These are phyloP conservation scores for Gyps fulvus DNA, from an alignment of 2,113 vertebrate species.

Conservation along the genomic window DNA sequence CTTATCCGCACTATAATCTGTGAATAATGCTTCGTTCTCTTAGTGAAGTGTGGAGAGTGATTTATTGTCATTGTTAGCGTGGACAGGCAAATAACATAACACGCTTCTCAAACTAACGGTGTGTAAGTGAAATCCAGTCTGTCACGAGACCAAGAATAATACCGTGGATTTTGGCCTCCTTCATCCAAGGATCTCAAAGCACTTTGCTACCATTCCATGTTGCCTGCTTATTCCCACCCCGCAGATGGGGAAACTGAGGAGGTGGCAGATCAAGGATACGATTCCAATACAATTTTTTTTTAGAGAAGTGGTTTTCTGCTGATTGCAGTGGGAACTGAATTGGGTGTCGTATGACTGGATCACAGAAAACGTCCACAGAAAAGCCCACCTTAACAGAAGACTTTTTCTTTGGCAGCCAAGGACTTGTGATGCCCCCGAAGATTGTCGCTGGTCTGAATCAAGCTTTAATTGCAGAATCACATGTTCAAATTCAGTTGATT, in stretches of 20 bases:
- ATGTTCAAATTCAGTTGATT: background rate
- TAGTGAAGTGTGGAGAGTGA: background rate
- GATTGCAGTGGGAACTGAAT: background rate
- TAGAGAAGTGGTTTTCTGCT: background rate
- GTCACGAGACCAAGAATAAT: background rate
- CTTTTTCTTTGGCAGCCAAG: background rate
- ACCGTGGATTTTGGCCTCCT: background rate
- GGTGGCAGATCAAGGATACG: background rate
- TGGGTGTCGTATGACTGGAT: background rate
- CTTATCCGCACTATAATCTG: background rate
- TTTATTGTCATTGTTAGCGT: background rate
- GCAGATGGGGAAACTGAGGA: background rate
- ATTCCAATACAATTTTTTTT: background rate
- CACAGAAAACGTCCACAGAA: background rate
- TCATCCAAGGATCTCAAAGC: background rate
- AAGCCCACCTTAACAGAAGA: background rate
- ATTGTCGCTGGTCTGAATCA: background rate
- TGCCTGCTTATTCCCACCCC: background rate
- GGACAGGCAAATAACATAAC: background rate
- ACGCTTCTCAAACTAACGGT: background rate
- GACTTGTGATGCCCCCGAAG: background rate
- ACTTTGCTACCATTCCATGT: background rate
- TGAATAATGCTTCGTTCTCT: background rate
- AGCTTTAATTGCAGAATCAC: background rate
- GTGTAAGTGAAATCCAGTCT: conserved; percentile 4